Evolutionary conservation across 2,113 vertebrate species (phyloP).

Genomic region (Lasiurus borealis): DNA sequence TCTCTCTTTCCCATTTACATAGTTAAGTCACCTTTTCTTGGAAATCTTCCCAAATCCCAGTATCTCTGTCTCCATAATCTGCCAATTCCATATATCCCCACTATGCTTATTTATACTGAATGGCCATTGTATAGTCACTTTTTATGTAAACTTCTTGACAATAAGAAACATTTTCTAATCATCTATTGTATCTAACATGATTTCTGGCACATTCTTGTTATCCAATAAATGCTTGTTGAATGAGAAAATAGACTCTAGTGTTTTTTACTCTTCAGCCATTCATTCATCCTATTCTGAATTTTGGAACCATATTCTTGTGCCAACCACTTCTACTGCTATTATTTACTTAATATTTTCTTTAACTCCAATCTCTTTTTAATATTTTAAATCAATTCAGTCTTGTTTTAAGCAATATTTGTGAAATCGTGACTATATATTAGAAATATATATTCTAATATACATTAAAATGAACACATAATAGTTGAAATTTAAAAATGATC

Average conservation of each 20-base stretch:
- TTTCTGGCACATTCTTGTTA: conserved; percentile 5
- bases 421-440: not conserved
- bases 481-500: conserved; percentile 20
- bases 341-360: conserved; percentile 58
- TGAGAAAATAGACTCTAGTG: conserved; percentile 20
- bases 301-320: conserved; percentile 3
- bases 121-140: not conserved
- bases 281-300: conserved; percentile 15
- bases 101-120: not conserved
- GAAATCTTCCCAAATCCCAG: conserved; percentile 7
- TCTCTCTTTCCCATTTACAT: conserved; percentile 8
- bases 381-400: conserved; percentile 60
- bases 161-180: conserved; percentile 23
- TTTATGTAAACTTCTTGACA: conserved; percentile 41
- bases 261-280: not conserved
- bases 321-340: conserved; percentile 19
- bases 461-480: conserved; percentile 37
- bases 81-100: not conserved
- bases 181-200: not conserved
- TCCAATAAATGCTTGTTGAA: conserved; percentile 35
- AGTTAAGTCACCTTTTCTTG: conserved; percentile 28
- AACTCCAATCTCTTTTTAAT: conserved; percentile 49
- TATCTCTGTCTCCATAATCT: not conserved
- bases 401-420: conserved; percentile 53
- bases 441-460: not conserved